Evolutionary conservation across 2,797 vertebrate genomes (phyloP).

Genomic region (Hyperoplus immaculatus): DNA sequence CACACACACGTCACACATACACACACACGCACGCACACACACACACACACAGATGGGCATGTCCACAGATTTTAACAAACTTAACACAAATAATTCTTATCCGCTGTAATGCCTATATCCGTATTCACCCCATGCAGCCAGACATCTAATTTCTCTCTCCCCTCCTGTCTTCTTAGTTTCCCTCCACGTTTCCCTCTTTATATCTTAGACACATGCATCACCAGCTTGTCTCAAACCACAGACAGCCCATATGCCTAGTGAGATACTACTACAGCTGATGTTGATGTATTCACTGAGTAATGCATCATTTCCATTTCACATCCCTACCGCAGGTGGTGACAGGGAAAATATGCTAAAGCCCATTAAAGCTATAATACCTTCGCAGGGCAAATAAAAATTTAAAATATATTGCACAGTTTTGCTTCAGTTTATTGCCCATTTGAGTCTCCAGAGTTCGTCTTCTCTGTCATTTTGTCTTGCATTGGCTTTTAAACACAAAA

Average conservation of each 20-base stretch:
- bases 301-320: conserved; percentile 38
- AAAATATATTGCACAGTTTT: conserved; percentile 2
- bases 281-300: conserved; percentile 40
- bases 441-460: background rate
- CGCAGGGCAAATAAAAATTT: conserved; percentile 20
- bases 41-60: background rate
- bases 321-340: conserved; percentile 26
- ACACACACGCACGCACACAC: too few species aligned
- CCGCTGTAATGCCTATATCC: conserved; percentile 26
- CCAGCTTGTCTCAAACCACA: conserved; percentile 30
- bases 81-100: conserved; percentile 20
- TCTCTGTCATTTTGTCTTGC: background rate
- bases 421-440: background rate
- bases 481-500: background rate
- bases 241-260: conserved; percentile 21
- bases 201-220: conserved; percentile 35
- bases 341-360: conserved; percentile 20
- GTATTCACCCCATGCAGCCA: conserved; percentile 35
- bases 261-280: conserved; percentile 33
- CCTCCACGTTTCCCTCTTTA: background rate
- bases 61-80: conserved; percentile 3
- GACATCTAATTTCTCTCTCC: background rate
- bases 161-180: background rate
- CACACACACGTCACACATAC: background rate
- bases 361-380: conserved; percentile 31